These are phyloP conservation scores for Drosophila sucinea DNA, from an alignment of 1,140 invertebrate genomes.

Conservation along the genomic window DNA sequence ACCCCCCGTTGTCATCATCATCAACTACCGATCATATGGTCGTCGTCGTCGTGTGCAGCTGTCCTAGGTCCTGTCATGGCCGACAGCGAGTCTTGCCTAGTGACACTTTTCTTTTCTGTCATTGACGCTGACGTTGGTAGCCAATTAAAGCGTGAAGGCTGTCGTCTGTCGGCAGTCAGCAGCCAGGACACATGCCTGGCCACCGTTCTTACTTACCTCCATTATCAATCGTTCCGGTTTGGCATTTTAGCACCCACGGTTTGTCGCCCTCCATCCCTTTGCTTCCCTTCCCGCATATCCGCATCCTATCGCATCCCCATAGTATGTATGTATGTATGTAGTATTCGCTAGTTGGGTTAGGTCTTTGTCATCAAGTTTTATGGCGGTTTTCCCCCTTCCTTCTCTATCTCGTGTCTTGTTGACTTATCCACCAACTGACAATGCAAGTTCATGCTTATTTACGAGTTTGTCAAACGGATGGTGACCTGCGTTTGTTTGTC, in stretches of 20 bases:
- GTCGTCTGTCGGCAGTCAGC: conserved; percentile 44
- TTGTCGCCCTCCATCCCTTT: conserved; percentile 46
- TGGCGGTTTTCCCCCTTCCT: conserved; percentile 47
- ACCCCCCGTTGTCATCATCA: conserved; percentile 47
- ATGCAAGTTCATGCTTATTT: conserved; percentile 61
- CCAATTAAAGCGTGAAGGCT: conserved; percentile 83
- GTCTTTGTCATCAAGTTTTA: conserved; percentile 74
- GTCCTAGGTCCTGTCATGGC: conserved; percentile 53
- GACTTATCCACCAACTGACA: conserved; percentile 27
- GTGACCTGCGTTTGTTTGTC: conserved; percentile 27
- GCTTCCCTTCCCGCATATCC: conserved; percentile 12
- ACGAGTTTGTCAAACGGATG: conserved; percentile 26
- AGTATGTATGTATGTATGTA: neutral
- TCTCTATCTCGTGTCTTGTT: conserved; percentile 38
- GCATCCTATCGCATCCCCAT: neutral
- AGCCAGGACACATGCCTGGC: conserved; percentile 54
- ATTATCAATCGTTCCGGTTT: conserved; percentile 78
- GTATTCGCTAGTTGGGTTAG: conserved; percentile 62
- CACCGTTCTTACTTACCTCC: conserved; percentile 51
- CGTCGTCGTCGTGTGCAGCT: conserved; percentile 38
- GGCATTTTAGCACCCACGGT: conserved; percentile 71
- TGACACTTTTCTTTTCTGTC: conserved; percentile 71
- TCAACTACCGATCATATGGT: conserved; percentile 16
- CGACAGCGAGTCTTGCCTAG: conserved; percentile 43
- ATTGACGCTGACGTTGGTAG: conserved; percentile 62